Conservation (phyloP, 2,797 vertebrate genomes). For the Myripristis jacobus region DNA sequence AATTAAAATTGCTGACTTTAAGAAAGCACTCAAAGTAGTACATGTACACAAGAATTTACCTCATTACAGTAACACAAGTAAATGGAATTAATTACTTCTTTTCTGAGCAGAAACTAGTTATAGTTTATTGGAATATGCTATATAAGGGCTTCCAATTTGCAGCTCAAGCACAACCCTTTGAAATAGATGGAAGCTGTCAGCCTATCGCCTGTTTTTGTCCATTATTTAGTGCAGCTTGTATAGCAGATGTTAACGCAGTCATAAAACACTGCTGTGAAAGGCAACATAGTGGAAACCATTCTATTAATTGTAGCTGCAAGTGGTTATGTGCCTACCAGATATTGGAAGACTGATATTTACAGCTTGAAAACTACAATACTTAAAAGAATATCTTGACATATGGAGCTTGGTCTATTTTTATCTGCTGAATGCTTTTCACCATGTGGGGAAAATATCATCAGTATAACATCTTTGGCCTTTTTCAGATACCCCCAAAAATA, state of each 20-base stretch:
- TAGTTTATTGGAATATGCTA: not conserved
- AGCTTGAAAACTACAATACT: not conserved
- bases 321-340: no score
- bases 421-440: no score
- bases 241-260: not conserved
- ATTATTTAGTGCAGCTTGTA: not conserved
- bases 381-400: not conserved
- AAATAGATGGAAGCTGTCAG: not conserved
- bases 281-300: not conserved
- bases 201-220: not conserved
- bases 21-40: no score
- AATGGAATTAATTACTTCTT: no score
- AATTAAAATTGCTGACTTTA: no score
- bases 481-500: no score
- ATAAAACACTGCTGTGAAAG: not conserved
- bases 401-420: not conserved
- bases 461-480: no score
- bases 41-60: no score
- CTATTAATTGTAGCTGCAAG: not conserved
- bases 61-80: no score
- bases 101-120: no score
- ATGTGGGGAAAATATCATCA: no score
- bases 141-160: not conserved
- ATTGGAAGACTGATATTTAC: not conserved
- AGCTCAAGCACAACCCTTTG: not conserved